phyloP scores from a whole-genome alignment of 2,888 invertebrate species.

The Clostera curtula region DNA sequence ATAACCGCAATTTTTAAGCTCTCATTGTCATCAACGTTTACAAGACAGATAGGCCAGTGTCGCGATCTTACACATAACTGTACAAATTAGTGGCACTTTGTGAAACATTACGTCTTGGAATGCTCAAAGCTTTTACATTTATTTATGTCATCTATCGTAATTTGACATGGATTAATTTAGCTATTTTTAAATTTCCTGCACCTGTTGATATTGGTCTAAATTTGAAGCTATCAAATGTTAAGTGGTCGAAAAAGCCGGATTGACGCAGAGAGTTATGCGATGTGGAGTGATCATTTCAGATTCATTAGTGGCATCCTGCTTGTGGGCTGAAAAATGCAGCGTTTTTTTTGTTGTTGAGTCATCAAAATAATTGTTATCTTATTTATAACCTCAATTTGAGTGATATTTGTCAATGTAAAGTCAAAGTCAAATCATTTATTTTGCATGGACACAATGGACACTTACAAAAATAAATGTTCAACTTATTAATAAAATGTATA shows the following conservation, averaged over 20 bases:
- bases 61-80: neutral
- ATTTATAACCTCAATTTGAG: too few species aligned
- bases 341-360: neutral
- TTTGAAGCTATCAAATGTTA: neutral
- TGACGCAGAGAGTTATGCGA: neutral
- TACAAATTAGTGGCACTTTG: neutral
- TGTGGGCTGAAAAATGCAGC: neutral
- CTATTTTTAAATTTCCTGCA: neutral
- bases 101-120: neutral
- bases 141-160: neutral
- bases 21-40: neutral
- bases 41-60: slow-evolving; percentile 1
- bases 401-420: too few species aligned
- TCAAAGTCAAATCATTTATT: too few species aligned
- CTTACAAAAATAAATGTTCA: too few species aligned
- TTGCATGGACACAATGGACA: too few species aligned
- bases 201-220: neutral
- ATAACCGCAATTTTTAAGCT: neutral
- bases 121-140: neutral
- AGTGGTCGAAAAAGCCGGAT: neutral
- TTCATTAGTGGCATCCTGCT: slow-evolving; percentile 1
- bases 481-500: too few species aligned
- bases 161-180: neutral
- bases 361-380: too few species aligned
- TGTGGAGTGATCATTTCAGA: neutral